phyloP scores from a whole-genome alignment of 2,113 vertebrate species.

The Zeus faber region DNA sequence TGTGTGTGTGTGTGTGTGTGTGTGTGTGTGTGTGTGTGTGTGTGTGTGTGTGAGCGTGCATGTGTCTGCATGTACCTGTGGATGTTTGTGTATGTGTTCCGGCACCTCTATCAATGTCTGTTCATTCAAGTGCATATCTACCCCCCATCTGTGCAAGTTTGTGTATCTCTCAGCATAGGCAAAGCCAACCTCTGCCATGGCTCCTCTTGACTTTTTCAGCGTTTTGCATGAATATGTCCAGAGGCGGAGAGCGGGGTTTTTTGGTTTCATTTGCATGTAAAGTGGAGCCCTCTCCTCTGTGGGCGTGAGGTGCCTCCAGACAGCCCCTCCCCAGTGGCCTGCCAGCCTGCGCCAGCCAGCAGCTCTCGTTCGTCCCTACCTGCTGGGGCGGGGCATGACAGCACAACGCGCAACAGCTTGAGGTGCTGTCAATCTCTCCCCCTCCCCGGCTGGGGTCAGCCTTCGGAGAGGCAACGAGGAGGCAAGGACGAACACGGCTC shows the following conservation, averaged over 20 bases:
- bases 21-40: background rate
- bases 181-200: slow-evolving; percentile 22
- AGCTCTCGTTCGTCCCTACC: slow-evolving; percentile 59
- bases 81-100: background rate
- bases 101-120: background rate
- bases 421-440: slow-evolving; percentile 68
- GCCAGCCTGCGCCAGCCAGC: slow-evolving; percentile 58
- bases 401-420: slow-evolving; percentile 63
- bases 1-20: too few relatives aligned
- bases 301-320: slow-evolving; percentile 60
- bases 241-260: slow-evolving; percentile 58
- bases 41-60: background rate
- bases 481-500: slow-evolving; percentile 64
- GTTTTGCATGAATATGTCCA: slow-evolving; percentile 51
- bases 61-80: background rate
- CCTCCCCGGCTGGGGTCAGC: slow-evolving; percentile 53
- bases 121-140: too few relatives aligned
- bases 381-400: slow-evolving; percentile 64
- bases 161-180: slow-evolving; percentile 11
- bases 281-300: slow-evolving; percentile 57
- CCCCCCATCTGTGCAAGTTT: background rate
- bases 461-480: slow-evolving; percentile 59
- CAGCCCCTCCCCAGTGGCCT: slow-evolving; percentile 58
- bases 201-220: slow-evolving; percentile 43
- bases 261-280: slow-evolving; percentile 75